Conservation (phyloP, 2,113 vertebrate genomes). For the Garra rufa region DNA sequence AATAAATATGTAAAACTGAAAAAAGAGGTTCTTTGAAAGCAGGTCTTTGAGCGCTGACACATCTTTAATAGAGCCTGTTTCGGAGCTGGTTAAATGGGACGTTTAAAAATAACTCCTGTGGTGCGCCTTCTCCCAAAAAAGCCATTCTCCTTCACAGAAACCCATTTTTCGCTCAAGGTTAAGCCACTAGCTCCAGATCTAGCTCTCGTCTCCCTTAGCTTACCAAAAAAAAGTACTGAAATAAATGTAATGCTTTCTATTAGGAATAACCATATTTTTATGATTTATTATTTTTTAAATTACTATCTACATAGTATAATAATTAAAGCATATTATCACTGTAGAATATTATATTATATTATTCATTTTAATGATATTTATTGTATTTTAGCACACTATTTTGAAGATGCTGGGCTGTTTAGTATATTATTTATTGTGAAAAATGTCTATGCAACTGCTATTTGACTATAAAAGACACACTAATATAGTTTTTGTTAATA, state of each 20-base stretch:
- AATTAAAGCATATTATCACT: not conserved
- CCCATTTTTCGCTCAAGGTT: constrained; percentile 57
- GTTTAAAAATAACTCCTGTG: constrained; percentile 55
- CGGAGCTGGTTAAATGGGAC: constrained; percentile 45
- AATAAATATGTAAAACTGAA: not conserved
- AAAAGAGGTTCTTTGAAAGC: constrained; percentile 17
- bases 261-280: not conserved
- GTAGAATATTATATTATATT: not conserved
- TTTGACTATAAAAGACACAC: not conserved
- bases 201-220: not conserved
- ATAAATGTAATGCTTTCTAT: not conserved
- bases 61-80: constrained; percentile 21
- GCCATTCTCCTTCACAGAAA: constrained; percentile 51
- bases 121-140: constrained; percentile 42
- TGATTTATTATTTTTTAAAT: not conserved
- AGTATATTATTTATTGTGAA: not conserved
- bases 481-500: not conserved
- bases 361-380: not conserved
- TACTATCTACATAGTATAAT: not conserved
- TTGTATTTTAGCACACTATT: not conserved
- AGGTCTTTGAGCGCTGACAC: not conserved
- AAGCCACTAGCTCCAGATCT: constrained; percentile 11
- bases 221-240: not conserved
- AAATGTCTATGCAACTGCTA: no score
- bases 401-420: not conserved